phyloP scores from a whole-genome alignment of 2,797 vertebrate genomes.

The Sus cebifrons region DNA sequence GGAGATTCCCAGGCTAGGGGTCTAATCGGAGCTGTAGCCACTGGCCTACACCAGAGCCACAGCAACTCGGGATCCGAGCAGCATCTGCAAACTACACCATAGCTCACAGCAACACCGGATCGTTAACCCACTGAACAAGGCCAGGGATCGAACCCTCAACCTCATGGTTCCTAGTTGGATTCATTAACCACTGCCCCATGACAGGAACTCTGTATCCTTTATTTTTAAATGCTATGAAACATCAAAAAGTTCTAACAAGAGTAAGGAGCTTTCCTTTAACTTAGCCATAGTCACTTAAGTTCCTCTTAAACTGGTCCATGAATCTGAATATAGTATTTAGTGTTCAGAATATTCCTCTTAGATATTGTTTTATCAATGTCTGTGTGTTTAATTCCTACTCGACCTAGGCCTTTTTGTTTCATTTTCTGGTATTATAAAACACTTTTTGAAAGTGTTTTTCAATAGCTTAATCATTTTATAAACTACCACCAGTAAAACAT shows the following conservation, averaged over 20 bases:
- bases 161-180: too few relatives aligned
- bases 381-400: constrained; percentile 14
- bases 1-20: too few relatives aligned
- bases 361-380: background rate
- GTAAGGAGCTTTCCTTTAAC: background rate
- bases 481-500: background rate
- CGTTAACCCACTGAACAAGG: too few relatives aligned
- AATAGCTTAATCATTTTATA: background rate
- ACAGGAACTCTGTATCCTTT: background rate
- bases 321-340: background rate
- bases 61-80: too few relatives aligned
- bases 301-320: background rate
- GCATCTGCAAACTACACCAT: too few relatives aligned
- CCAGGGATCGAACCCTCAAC: too few relatives aligned
- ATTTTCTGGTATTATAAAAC: background rate
- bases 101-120: too few relatives aligned
- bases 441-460: background rate
- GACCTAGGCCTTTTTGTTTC: background rate
- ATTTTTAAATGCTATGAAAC: constrained; percentile 14
- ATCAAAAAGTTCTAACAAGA: background rate
- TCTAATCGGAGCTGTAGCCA: too few relatives aligned
- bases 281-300: constrained; percentile 1
- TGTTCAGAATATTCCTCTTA: constrained; percentile 1
- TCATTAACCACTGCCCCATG: too few relatives aligned
- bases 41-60: too few relatives aligned